phyloP scores from a whole-genome alignment of 2,888 invertebrate genomes.

The Drosophila demipolita region DNA sequence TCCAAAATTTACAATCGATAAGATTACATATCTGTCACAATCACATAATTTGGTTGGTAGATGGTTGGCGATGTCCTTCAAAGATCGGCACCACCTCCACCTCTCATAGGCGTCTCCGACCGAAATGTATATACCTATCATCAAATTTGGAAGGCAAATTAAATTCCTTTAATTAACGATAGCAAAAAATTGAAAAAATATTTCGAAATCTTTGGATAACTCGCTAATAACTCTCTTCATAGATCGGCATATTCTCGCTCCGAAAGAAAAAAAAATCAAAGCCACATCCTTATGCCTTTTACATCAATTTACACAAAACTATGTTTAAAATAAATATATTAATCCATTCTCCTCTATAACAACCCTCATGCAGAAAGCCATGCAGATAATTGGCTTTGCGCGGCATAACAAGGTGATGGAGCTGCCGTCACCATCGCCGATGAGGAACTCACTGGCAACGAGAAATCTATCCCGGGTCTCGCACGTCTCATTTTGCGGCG shows the following conservation, averaged over 20 bases:
- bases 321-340: background rate
- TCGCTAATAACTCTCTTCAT: background rate
- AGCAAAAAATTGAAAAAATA: background rate
- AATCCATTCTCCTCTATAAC: background rate
- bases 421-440: constrained; percentile 24
- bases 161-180: no score
- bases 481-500: constrained; percentile 79
- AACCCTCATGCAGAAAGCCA: constrained; percentile 69
- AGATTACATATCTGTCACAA: background rate
- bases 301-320: background rate
- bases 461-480: constrained; percentile 53
- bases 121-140: no score
- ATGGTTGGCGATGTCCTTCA: background rate
- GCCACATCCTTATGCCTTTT: background rate
- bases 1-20: background rate
- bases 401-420: constrained; percentile 56
- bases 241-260: background rate
- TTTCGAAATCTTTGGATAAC: background rate
- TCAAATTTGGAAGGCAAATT: no score
- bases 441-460: background rate
- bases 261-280: background rate
- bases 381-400: constrained; percentile 76
- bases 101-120: no score
- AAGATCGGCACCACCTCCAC: background rate
- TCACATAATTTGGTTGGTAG: background rate